phyloP scores from a whole-genome alignment of 2,888 invertebrate species.

The Polydrusus tereticollis region DNA sequence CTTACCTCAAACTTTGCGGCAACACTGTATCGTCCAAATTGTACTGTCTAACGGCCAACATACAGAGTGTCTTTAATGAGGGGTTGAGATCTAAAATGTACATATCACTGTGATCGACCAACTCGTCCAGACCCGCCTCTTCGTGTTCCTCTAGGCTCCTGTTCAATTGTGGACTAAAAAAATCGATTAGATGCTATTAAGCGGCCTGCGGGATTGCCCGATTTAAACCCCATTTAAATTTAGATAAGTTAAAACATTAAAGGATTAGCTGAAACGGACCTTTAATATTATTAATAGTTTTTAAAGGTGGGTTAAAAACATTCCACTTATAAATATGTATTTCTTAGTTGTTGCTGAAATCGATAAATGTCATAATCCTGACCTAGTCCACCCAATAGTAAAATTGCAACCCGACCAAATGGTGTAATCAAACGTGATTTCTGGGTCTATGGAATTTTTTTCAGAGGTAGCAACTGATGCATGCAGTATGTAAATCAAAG shows the following conservation, averaged over 20 bases:
- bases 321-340: background rate
- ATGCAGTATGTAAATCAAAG: too few species aligned
- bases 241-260: too few species aligned
- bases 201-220: too few species aligned
- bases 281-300: too few species aligned
- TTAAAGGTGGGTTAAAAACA: too few species aligned
- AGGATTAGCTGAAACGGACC: too few species aligned
- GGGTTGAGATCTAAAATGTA: slow-evolving; percentile 86
- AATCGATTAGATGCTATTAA: background rate
- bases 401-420: background rate
- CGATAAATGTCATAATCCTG: background rate
- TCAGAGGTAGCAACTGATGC: too few species aligned
- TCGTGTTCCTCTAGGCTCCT: slow-evolving; percentile 23
- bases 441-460: background rate
- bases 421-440: background rate
- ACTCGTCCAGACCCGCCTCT: slow-evolving; percentile 62
- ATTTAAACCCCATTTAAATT: too few species aligned
- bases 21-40: slow-evolving; percentile 75
- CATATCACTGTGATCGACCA: slow-evolving; percentile 87
- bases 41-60: slow-evolving; percentile 75
- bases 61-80: slow-evolving; percentile 79
- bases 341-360: background rate
- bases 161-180: slow-evolving; percentile 51
- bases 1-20: slow-evolving; percentile 76
- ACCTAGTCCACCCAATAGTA: background rate